Evolutionary conservation across 2,797 vertebrate genomes (phyloP).

Genomic region (Chaenodraco wilsoni): DNA sequence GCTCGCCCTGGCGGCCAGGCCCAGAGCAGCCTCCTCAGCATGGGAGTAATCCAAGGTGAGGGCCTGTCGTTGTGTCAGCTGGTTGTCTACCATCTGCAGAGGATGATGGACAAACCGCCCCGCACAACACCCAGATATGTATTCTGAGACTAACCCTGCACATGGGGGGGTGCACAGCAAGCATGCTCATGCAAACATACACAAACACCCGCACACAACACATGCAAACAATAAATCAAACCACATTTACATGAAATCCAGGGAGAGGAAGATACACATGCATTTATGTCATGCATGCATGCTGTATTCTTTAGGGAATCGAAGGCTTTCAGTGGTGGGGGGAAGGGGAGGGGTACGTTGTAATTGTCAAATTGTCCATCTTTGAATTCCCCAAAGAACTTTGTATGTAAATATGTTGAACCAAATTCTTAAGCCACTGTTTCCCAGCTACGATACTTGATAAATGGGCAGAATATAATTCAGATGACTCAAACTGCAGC

Average conservation of each 20-base stretch:
- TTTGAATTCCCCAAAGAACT: conserved; percentile 77
- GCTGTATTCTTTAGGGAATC: conserved; percentile 69
- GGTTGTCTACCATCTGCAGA: conserved; percentile 63
- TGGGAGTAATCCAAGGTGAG: conserved; percentile 79
- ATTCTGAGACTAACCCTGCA: conserved; percentile 24
- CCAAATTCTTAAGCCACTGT: conserved; percentile 50
- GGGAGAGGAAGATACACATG: conserved; percentile 56
- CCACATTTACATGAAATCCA: conserved; percentile 66
- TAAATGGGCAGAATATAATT: conserved; percentile 55
- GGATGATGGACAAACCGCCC: conserved; percentile 63
- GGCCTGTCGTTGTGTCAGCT: conserved; percentile 76
- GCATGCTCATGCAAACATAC: conserved; percentile 18
- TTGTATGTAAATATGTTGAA: conserved; percentile 77
- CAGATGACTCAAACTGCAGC: conserved; percentile 29
- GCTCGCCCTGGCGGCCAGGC: conserved; percentile 75
- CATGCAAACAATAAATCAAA: conserved; percentile 74
- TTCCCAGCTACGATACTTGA: conserved; percentile 32
- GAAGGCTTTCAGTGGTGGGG: conserved; percentile 38
- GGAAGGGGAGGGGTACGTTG: conserved; percentile 9
- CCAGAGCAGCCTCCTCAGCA: conserved; percentile 71
- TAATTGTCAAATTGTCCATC: conserved; percentile 78
- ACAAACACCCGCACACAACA: conserved; percentile 41
- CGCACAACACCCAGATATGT: conserved; percentile 33
- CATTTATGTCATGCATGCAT: conserved; percentile 61
- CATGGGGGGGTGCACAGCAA: background rate